Conservation (phyloP, 2,113 vertebrate genomes). For the Numida meleagris region DNA sequence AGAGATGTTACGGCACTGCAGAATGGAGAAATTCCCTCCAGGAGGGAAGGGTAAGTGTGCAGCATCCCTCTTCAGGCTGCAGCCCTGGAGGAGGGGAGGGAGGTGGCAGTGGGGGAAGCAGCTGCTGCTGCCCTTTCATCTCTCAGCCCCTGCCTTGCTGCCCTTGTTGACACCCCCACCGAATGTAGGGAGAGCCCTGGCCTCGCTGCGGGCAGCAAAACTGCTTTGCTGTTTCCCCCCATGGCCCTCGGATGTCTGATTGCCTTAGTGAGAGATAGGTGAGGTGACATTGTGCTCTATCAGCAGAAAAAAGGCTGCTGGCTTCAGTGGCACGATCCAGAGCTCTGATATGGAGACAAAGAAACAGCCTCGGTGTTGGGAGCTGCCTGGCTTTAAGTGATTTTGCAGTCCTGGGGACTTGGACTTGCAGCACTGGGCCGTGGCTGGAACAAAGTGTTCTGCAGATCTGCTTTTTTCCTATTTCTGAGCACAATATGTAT, state of each 20-base stretch:
- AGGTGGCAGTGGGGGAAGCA: not conserved
- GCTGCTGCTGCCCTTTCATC: not conserved
- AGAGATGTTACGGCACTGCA: not conserved
- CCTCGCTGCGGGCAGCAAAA: not conserved
- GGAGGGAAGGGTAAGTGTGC: not conserved
- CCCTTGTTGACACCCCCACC: fast-evolving
- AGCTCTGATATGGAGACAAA: not conserved
- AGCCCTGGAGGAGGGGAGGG: not conserved
- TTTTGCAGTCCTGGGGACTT: not conserved
- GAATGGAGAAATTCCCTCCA: not conserved
- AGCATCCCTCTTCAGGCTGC: not conserved
- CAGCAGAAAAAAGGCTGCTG: not conserved
- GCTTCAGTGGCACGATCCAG: not conserved
- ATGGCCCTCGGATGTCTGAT: fast-evolving
- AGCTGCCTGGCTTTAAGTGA: not conserved
- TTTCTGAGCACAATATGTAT: fast-evolving
- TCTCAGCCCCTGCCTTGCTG: not conserved
- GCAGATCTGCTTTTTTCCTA: not conserved
- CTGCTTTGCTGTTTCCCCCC: fast-evolving
- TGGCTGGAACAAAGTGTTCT: fast-evolving
- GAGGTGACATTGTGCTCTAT: fast-evolving
- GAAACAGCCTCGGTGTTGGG: not conserved
- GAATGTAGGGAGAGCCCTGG: not conserved
- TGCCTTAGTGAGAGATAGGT: not conserved
- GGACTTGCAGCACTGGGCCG: not conserved